Evolutionary conservation across 2,888 invertebrate species (phyloP), one percentile per base, ranked within the genome.

Genomic region (Oligia latruncula): DNA sequence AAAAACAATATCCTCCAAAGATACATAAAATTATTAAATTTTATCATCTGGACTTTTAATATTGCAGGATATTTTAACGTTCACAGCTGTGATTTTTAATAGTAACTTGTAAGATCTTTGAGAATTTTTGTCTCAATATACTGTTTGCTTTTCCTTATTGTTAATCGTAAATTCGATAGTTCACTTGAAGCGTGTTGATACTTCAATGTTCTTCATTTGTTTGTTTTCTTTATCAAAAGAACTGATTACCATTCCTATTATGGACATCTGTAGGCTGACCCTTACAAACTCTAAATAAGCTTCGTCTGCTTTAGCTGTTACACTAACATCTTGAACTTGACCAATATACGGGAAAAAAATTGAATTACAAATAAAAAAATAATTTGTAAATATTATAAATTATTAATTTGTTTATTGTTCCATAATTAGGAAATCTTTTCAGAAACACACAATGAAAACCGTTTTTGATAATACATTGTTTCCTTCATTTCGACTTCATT

Each of bases 81-180:
- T 75, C 68, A 35, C 80, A 80, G 40, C 80, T 80, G 80, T 15
- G 46, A 68, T 46, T 75, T 80, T 68, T 75, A 68, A 80, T 74
- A 80, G 35, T 46, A 62, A 74, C 40, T 70, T 70, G 46, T 64
- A 49, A 49, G 3, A 65, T 55, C 29, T 81, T 68, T n/a, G 3
- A 35, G 15, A 40, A 74, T 68, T 80, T 78, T 52, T 43, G 20
- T 67, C n/a, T 80, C 2, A 62, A 40, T 55, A 55, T 49, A 35
- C 52, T 58, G 35, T 80, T 81, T 75, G 17, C 58, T 75, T 80
- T 70, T 58, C 46, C 64, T 74, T 8, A 4, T 49, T 72, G 8
- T 68, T 64, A 29, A 78, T 64, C 40, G 35, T 43, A 15, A 71
- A 40, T 72, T 46, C 9, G 15, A 62, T 62, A 6, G 11, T 68